Percentiles rank a stretch among this genome's conserved stretches.
Evolutionary conservation across 1,140 invertebrate species (phyloP).

Genomic region (Lasioglossum albipes): DNA sequence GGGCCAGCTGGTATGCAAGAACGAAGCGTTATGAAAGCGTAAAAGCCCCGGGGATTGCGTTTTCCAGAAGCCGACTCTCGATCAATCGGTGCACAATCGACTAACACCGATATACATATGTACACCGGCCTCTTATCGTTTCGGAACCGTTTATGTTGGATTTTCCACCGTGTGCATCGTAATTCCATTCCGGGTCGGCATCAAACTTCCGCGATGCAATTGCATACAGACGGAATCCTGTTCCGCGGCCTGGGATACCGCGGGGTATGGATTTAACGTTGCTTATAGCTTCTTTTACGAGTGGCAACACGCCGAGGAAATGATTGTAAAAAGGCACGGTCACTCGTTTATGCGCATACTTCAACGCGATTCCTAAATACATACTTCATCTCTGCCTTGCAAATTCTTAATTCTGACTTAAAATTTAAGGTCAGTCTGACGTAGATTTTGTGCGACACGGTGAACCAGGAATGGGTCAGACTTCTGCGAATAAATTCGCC

Average conservation of each 20-base stretch:
- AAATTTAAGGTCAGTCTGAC: too few species aligned
- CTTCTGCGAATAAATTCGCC: too few species aligned
- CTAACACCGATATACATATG: background rate
- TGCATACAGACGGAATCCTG: background rate
- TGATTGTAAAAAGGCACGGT: too few species aligned
- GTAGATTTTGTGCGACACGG: too few species aligned
- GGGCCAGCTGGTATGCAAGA: background rate
- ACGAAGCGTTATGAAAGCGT: slow-evolving; percentile 25
- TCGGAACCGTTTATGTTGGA: background rate
- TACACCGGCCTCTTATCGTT: background rate
- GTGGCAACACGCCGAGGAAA: too few species aligned
- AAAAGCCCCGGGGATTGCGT: slow-evolving; percentile 4
- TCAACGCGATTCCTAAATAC: too few species aligned
- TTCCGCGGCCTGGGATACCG: background rate
- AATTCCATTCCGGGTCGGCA: background rate
- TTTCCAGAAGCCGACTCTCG: slow-evolving; percentile 16
- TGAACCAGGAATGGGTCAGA: too few species aligned
- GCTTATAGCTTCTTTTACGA: background rate
- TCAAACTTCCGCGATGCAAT: background rate
- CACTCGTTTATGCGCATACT: too few species aligned
- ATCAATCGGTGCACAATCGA: slow-evolving; percentile 9
- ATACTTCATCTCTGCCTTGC: too few species aligned
- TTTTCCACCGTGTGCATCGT: background rate
- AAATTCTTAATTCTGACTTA: too few species aligned
- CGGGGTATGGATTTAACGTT: background rate